These are phyloP conservation scores for Stomatorhinus ivindoensis DNA, from an alignment of 2,113 vertebrate genomes.

Conservation along the genomic window DNA sequence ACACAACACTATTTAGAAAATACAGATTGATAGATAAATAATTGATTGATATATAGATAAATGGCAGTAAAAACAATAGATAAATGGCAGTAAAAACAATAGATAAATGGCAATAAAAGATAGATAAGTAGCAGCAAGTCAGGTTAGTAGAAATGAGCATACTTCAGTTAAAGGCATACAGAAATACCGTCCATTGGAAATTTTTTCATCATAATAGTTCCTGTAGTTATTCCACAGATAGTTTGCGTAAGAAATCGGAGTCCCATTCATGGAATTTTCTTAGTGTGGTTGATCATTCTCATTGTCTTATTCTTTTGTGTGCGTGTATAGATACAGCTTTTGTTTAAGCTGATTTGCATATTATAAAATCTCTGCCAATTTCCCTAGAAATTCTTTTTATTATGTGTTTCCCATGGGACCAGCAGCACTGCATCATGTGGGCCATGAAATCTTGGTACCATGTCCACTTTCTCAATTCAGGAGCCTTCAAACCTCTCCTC, in stretches of 20 bases:
- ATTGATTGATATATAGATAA: too few species aligned
- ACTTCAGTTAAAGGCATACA: neutral
- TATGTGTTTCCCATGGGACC: neutral
- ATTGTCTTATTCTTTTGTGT: neutral
- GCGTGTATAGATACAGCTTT: neutral
- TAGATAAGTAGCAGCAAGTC: neutral
- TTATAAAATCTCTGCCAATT: neutral
- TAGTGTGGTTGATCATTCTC: neutral
- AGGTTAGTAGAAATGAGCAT: neutral
- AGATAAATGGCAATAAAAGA: too few species aligned
- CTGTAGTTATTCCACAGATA: neutral
- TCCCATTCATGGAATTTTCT: neutral
- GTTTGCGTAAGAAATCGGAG: neutral
- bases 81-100: too few species aligned
- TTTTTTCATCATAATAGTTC: neutral
- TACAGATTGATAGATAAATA: neutral
- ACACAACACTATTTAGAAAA: neutral
- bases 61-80: too few species aligned
- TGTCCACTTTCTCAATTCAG: neutral
- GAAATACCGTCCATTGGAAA: too few species aligned
- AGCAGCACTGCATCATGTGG: neutral
- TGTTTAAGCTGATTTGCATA: neutral
- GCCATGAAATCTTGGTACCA: neutral
- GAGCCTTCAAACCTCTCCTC: neutral
- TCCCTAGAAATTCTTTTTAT: neutral